Base-by-base conservation (phyloP, 2,888 invertebrate species). In the Sipha maydis region DNA sequence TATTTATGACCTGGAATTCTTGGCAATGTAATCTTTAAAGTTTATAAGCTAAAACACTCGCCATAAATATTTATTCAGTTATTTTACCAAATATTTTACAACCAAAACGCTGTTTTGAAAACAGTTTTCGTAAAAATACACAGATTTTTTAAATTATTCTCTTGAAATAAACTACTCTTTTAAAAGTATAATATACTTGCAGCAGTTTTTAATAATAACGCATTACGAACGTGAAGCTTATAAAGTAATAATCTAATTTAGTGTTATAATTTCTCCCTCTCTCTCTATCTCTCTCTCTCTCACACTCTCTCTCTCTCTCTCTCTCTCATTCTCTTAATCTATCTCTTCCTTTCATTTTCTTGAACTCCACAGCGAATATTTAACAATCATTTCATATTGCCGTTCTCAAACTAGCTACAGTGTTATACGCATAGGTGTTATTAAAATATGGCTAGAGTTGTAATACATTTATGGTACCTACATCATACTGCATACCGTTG, bases 11-110 rank as follows among this genome's bases (percentile, higher is more conserved):
- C 54, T 4, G 48, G 71, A 41, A 38, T 83, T 83, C 83, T 83
- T 73, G 71, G 73, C 76, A 69, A 54, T 17, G 54, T 73, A 83
- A 83, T 83, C 71, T 73, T 73, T 25, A 56, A 73, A 83, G 54
- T 83, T 73, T 83, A 73, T 73, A 54, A 73, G 67, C 80, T 80
- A 83, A 83, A 71, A 73, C 71, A 73, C 83, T 34, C 34, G 54
- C 54, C 54, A 73, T 83, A 83, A 83, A 83, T 83, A 83, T 83
- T 83, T 83, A 73, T 73, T 73, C 71, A 54, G 83, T 83, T 83
- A 83, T 83, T 83, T 54, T n/a, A 71, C 83, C 71, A 9, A 83
- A 71, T 83, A 71, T 83, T 54, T 71, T 83, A 83, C 71, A 31
- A 71, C 83, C 34, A 54, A 48, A 83, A 31, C 41, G 71, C 3